A percentile compares a stretch with the other conserved stretches of the same genome.
Conservation (phyloP, 2,888 invertebrate genomes). For the Platycheirus albimanus region DNA sequence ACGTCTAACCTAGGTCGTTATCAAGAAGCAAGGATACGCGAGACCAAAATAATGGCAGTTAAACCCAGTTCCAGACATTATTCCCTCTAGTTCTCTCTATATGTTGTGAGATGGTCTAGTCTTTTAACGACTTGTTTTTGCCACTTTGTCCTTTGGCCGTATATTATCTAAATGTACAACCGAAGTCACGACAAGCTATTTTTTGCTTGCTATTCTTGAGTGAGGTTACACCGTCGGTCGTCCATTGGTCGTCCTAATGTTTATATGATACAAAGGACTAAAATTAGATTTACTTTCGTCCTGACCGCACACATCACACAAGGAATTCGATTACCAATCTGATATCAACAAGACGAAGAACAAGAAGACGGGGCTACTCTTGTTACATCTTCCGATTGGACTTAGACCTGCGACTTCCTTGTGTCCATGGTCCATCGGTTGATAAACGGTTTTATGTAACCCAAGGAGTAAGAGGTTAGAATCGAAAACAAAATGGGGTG, state of each 20-base stretch:
- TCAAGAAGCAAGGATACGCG: conserved; percentile 44
- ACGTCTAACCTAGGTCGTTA: conserved; percentile 55
- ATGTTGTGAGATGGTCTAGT: too few relatives aligned
- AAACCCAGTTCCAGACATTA: conserved; percentile 61
- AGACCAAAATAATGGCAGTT: conserved; percentile 53
- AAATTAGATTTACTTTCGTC: conserved; percentile 74
- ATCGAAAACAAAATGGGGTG: conserved; percentile 67
- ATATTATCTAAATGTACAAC: too few relatives aligned
- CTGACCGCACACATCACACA: conserved; percentile 73
- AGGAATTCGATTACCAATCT: conserved; percentile 73
- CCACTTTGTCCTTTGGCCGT: conserved; percentile 68
- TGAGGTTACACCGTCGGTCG: conserved; percentile 41
- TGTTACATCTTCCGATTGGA: conserved; percentile 28
- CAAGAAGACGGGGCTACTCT: conserved; percentile 30
- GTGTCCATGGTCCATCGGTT: conserved; percentile 59
- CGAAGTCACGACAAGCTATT: conserved; percentile 34
- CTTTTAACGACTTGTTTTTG: conserved; percentile 50
- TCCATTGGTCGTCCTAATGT: too few relatives aligned
- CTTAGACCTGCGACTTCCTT: conserved; percentile 51
- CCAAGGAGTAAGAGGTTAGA: conserved; percentile 41
- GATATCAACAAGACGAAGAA: conserved; percentile 63
- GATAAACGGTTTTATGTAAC: conserved; percentile 66
- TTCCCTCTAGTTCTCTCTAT: conserved; percentile 7
- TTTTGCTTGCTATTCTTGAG: conserved; percentile 25
- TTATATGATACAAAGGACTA: conserved; percentile 38